Conservation (phyloP, 2,797 vertebrate genomes). For the Spinibarbus caldwelli region DNA sequence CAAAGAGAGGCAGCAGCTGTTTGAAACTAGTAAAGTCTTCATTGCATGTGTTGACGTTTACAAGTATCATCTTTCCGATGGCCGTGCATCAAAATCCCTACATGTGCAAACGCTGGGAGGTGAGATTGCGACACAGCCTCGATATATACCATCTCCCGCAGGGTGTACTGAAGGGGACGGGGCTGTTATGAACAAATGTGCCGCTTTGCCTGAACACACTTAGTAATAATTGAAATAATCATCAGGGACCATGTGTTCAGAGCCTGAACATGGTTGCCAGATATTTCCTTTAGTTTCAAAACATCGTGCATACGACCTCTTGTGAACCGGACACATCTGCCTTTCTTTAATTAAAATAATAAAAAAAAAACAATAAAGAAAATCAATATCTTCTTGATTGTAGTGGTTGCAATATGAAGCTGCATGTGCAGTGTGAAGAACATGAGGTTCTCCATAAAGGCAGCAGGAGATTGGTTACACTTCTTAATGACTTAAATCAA, state of each 20-base stretch:
- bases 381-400: constrained; percentile 41
- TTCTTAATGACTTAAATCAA: constrained; percentile 36
- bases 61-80: constrained; percentile 39
- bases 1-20: constrained; percentile 46
- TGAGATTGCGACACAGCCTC: constrained; percentile 30
- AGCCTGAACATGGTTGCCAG: constrained; percentile 8
- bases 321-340: constrained; percentile 37
- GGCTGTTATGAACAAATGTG: not conserved
- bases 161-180: not conserved
- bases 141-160: constrained; percentile 1
- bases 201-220: not conserved
- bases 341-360: constrained; percentile 29
- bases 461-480: constrained; percentile 4
- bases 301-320: not conserved
- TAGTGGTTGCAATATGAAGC: constrained; percentile 12
- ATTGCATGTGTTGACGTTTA: constrained; percentile 50
- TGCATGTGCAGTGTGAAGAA: constrained; percentile 22
- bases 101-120: constrained; percentile 32
- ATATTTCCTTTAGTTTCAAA: constrained; percentile 3
- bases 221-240: constrained; percentile 27
- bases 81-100: constrained; percentile 34
- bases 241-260: constrained; percentile 20
- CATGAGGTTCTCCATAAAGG: constrained; percentile 17
- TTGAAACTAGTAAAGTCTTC: constrained; percentile 37
- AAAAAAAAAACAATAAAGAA: not conserved